A percentile compares a stretch with the other conserved stretches of the same genome.
These are phyloP conservation scores for Hyperopisus bebe DNA, from an alignment of 2,113 vertebrate species.

Conservation along the genomic window DNA sequence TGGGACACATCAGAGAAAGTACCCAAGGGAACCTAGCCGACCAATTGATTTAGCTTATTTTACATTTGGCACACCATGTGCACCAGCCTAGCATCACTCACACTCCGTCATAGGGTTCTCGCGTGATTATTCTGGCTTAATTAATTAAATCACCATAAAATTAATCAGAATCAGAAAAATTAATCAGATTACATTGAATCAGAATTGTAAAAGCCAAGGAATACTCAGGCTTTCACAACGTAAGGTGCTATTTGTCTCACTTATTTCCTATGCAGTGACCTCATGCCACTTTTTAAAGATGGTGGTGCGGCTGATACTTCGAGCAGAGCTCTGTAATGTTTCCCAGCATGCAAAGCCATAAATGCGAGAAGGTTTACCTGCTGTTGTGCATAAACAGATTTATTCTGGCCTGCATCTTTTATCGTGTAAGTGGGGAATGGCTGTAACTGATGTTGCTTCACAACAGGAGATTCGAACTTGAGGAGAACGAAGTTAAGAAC, in stretches of 20 bases:
- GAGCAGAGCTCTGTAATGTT: not conserved
- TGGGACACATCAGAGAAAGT: not conserved
- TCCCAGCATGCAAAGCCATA: not conserved
- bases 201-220: not conserved
- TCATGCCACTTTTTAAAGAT: not conserved
- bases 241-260: not conserved
- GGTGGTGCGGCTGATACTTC: not conserved
- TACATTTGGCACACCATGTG: not conserved
- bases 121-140: not conserved
- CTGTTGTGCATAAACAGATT: not conserved
- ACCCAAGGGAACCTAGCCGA: not conserved
- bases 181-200: not conserved
- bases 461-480: slow-evolving; percentile 38
- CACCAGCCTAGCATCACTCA: not conserved
- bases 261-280: not conserved
- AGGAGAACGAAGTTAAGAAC: slow-evolving; percentile 34
- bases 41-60: not conserved
- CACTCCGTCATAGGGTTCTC: not conserved
- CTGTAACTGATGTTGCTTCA: not conserved
- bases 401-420: too few species aligned
- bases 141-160: not conserved
- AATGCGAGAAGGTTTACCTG: not conserved
- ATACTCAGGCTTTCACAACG: not conserved
- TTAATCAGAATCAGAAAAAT: not conserved
- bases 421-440: not conserved